Evolutionary conservation across 92 coral and sea anemone species (phyloP).

Genomic region (Chrysogorgia sp.): DNA sequence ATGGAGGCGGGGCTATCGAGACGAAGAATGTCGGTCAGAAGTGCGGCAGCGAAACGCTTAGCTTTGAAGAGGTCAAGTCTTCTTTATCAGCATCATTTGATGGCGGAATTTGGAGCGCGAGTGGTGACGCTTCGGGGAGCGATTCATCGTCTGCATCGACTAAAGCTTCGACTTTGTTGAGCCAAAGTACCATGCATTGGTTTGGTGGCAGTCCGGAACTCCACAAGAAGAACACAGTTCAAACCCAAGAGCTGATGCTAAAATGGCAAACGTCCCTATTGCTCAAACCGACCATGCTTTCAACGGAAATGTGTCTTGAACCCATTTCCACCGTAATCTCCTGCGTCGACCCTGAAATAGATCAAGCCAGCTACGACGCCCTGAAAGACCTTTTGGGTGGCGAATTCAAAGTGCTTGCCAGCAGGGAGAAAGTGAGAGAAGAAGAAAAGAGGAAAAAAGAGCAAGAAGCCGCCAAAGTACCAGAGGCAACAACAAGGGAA

Average conservation of each 20-base stretch:
- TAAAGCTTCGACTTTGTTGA: neutral
- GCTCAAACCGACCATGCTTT: neutral
- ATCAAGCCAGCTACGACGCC: neutral
- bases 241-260: neutral
- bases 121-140: neutral
- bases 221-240: neutral
- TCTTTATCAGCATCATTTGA: neutral
- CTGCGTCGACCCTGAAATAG: neutral
- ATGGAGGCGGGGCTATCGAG: neutral
- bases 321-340: neutral
- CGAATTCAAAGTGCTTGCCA: neutral
- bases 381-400: neutral
- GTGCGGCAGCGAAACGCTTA: neutral
- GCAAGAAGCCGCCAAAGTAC: neutral
- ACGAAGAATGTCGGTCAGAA: neutral
- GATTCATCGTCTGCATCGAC: neutral
- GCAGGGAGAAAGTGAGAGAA: neutral
- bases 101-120: neutral
- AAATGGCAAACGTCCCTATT: neutral
- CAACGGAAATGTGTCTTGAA: neutral
- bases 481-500: no score
- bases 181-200: neutral
- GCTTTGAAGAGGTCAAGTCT: neutral
- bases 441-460: neutral
- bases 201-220: neutral